Evolutionary conservation across 1,140 invertebrate genomes (phyloP).

Genomic region (Cherax destructor): DNA sequence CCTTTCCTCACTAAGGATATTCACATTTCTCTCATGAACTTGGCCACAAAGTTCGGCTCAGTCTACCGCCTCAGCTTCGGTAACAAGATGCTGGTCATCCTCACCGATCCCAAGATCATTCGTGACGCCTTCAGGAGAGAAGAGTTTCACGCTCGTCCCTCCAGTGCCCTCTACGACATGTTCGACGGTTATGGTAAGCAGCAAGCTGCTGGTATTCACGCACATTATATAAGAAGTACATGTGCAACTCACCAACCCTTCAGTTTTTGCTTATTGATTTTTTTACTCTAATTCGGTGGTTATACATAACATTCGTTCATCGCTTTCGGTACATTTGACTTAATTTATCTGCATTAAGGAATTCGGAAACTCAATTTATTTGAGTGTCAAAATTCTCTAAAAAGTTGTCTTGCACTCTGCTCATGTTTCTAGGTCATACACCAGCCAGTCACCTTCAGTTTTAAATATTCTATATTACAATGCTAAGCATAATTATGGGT

Average conservation of each 20-base stretch:
- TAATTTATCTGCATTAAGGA: not conserved
- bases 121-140: conserved; percentile 88
- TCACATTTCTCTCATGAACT: conserved; percentile 85
- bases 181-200: conserved; percentile 91
- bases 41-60: conserved; percentile 86
- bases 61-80: conserved; percentile 89
- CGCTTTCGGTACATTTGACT: not conserved
- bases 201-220: not conserved
- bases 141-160: conserved; percentile 90
- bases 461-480: not conserved
- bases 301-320: not conserved
- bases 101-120: conserved; percentile 89
- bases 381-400: not conserved
- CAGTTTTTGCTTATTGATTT: not conserved
- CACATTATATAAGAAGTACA: not conserved
- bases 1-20: conserved; percentile 85
- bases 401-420: conserved; percentile 34
- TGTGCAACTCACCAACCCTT: not conserved
- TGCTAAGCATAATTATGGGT: too few species aligned
- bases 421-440: conserved; percentile 25
- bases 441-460: not conserved
- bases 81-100: conserved; percentile 86
- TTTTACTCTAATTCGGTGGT: not conserved
- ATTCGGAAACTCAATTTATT: not conserved
- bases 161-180: conserved; percentile 87